These are phyloP conservation scores for Coremacera marginata DNA, from an alignment of 2,888 invertebrate species.

Conservation along the genomic window DNA sequence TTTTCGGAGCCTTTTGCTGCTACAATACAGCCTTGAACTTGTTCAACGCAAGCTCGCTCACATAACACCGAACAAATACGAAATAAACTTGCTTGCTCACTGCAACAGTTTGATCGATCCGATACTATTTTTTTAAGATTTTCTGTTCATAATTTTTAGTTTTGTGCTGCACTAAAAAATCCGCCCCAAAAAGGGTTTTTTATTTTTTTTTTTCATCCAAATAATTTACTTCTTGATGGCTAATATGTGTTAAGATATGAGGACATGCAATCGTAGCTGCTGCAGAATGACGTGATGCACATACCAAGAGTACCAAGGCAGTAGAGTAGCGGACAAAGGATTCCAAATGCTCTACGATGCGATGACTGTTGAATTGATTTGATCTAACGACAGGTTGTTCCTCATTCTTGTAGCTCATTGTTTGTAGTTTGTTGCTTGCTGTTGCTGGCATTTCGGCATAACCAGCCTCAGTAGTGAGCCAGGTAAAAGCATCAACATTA, in stretches of 20 bases:
- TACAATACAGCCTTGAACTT: not conserved
- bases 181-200: conserved; percentile 32
- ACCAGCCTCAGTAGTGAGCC: conserved; percentile 10
- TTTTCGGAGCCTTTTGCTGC: not conserved
- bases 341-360: not conserved
- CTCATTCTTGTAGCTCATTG: conserved; percentile 15
- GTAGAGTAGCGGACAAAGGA: not conserved
- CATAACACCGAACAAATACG: conserved; percentile 18
- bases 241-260: conserved; percentile 43
- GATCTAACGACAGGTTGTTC: conserved; percentile 31
- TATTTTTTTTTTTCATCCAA: conserved; percentile 7
- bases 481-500: conserved; percentile 4
- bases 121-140: conserved; percentile 11
- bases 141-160: conserved; percentile 15
- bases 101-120: conserved; percentile 36
- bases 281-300: not conserved
- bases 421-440: not conserved
- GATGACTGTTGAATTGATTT: conserved; percentile 20
- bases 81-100: conserved; percentile 28
- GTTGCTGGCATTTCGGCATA: not conserved
- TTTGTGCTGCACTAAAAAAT: conserved; percentile 31
- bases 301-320: not conserved
- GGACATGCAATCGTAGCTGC: conserved; percentile 37
- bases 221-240: conserved; percentile 32
- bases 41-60: too few relatives aligned